Percentiles rank a stretch among this genome's conserved stretches.
phyloP scores from a whole-genome alignment of 2,797 vertebrate genomes.

The Sebastes iracundus region DNA sequence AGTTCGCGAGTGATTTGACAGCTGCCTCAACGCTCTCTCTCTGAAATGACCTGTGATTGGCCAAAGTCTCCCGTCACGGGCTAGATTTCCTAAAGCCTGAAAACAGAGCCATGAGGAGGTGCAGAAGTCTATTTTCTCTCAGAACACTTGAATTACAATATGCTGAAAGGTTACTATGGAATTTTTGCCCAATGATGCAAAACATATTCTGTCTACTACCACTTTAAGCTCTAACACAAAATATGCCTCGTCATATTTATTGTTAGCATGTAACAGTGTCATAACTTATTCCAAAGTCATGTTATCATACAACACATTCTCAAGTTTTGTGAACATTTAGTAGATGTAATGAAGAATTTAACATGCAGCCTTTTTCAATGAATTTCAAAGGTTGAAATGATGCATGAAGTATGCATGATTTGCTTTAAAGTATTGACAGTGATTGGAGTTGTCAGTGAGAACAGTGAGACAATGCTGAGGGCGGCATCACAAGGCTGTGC shows the following conservation, averaged over 20 bases:
- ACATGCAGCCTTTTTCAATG: not conserved
- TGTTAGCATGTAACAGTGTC: not conserved
- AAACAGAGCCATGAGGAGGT: too few relatives aligned
- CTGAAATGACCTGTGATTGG: too few relatives aligned
- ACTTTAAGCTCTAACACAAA: not conserved
- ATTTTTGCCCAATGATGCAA: not conserved
- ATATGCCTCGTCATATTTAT: not conserved
- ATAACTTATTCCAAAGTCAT: not conserved
- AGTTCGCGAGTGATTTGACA: too few relatives aligned
- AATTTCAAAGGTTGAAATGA: slow-evolving; percentile 3
- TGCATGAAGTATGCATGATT: slow-evolving; percentile 9
- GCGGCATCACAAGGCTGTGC: not conserved
- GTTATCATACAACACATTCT: not conserved
- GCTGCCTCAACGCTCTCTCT: too few relatives aligned
- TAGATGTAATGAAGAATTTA: slow-evolving; percentile 26
- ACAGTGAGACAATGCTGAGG: slow-evolving; percentile 7
- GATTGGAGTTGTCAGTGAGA: slow-evolving; percentile 19
- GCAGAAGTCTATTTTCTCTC: too few relatives aligned
- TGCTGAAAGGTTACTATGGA: too few relatives aligned
- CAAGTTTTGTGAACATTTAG: not conserved
- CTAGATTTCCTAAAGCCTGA: too few relatives aligned
- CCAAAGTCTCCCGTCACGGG: too few relatives aligned
- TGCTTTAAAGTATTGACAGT: not conserved
- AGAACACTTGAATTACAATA: too few relatives aligned
- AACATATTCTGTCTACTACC: not conserved